These are phyloP conservation scores for Carterocephalus palaemon DNA, from an alignment of 2,888 invertebrate genomes.

Conservation along the genomic window DNA sequence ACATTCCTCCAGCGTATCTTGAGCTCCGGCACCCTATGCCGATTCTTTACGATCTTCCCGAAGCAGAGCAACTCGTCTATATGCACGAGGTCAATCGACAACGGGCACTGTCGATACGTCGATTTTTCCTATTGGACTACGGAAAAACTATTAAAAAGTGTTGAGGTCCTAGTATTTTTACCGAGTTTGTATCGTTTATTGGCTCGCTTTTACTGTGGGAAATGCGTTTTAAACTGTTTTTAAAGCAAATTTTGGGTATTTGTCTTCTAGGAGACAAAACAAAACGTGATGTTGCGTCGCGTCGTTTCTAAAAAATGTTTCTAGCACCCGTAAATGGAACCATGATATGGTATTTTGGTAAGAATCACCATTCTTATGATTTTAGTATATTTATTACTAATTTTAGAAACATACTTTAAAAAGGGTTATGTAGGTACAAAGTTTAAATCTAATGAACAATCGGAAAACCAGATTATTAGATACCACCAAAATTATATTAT, in stretches of 20 bases:
- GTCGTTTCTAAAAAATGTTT: no score
- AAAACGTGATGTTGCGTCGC: no score
- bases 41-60: not conserved
- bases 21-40: conserved; percentile 28
- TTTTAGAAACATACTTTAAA: no score
- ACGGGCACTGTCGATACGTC: conserved; percentile 32
- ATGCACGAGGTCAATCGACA: conserved; percentile 26
- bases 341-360: no score
- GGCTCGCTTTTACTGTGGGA: conserved; percentile 27
- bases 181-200: conserved; percentile 33
- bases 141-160: conserved; percentile 40
- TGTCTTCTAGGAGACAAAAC: no score
- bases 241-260: not conserved
- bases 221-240: conserved; percentile 17
- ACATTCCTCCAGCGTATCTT: conserved; percentile 30
- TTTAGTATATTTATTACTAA: no score
- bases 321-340: no score
- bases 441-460: no score
- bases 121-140: conserved; percentile 38
- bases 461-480: no score
- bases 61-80: conserved; percentile 7
- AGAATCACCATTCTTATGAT: no score
- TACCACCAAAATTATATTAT: no score
- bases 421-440: no score
- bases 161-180: conserved; percentile 37